phyloP scores from a whole-genome alignment of 2,113 vertebrate species.

The Prietella phreatophila region DNA sequence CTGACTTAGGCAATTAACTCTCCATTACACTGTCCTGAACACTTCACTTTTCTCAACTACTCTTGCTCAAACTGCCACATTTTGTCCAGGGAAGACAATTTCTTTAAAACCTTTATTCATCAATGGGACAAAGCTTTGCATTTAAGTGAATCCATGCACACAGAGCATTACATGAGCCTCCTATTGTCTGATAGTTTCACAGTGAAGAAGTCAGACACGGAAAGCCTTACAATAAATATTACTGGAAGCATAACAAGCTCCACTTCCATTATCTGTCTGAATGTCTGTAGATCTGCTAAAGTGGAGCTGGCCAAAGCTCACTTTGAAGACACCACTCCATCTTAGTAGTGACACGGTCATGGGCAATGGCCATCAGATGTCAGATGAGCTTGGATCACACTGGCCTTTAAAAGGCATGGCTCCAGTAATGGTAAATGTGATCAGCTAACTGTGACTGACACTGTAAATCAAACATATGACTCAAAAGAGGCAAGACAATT shows the following conservation, averaged over 20 bases:
- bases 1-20: neutral
- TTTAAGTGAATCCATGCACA: neutral
- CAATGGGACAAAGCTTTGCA: neutral
- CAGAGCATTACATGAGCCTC: neutral
- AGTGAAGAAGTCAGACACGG: neutral
- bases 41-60: neutral
- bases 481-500: neutral
- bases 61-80: neutral
- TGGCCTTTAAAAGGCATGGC: conserved; percentile 30
- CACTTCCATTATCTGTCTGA: conserved; percentile 7
- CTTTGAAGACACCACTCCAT: conserved; percentile 6
- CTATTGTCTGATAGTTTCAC: neutral
- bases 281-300: conserved; percentile 17
- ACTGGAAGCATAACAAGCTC: neutral
- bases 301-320: conserved; percentile 19
- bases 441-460: conserved; percentile 27
- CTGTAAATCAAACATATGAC: neutral
- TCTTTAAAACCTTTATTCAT: neutral
- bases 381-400: conserved; percentile 13
- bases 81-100: neutral
- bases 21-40: neutral
- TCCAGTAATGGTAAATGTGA: conserved; percentile 33
- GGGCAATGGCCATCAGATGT: neutral
- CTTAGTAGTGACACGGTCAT: neutral
- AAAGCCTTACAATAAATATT: conserved; percentile 11